Base-by-base conservation (phyloP, 2,888 invertebrate genomes). In the Cerastis rubricosa region DNA sequence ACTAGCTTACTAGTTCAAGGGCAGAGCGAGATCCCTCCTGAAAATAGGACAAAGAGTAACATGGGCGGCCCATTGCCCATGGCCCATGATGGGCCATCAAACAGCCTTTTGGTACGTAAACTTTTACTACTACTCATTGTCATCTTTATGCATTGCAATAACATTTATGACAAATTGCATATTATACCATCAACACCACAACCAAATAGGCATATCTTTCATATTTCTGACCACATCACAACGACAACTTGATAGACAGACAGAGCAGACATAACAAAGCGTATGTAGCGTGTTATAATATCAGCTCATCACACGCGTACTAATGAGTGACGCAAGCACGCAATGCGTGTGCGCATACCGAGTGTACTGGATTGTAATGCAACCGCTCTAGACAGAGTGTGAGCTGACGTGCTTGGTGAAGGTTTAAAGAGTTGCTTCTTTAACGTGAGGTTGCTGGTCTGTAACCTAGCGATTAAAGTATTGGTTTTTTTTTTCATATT, bases 251-350 rank as follows among this genome's bases (percentile, higher is more conserved):
- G 59, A 59, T 29, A 17, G 67, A 74, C 64, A 49, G 69, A 69
- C 71, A 71, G 45, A 71, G 49, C 68, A 78, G 69, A 88, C 84
- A 89, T 81, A 87, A 81, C 81, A 84, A 74, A 80, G 72, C 80
- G 80, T 88, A n/a, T n/a, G n/a, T n/a, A 68, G 72, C 69, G 64
- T 81, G 76, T 78, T 77, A 81, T 83, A 81, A 84, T 85, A 85
- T 80, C 70, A 78, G 69, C 54, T 40, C 80, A 66, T 76, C 71
- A 71, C 22, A 76, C 63, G 88, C 88, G 40, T 89, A 82, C 80
- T 85, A 85, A 89, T 89, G 78, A 86, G 78, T 87, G 84, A 84
- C 85, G 83, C 80, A 88, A 83, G 71, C 49, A 63, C 47, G 80
- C 85, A 57, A 73, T 71, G 81, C 80, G 87, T 70, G 71, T 29